A percentile compares a stretch with the other conserved stretches of the same genome.
phyloP scores from a whole-genome alignment of 2,113 vertebrate genomes.

The Eulacestoma nigropectus region DNA sequence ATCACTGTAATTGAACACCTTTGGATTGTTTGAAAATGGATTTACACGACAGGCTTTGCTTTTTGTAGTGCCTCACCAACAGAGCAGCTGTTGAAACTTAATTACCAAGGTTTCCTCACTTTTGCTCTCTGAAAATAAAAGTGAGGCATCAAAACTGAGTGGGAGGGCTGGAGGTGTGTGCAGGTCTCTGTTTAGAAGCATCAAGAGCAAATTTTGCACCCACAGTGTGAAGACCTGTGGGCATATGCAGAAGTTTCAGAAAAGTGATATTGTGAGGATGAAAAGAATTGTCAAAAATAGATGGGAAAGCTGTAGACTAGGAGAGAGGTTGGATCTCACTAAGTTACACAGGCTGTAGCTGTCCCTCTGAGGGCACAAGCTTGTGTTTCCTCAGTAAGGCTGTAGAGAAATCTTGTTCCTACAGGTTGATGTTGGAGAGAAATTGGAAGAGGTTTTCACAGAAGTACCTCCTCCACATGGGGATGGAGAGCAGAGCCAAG shows the following conservation, averaged over 20 bases:
- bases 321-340: neutral
- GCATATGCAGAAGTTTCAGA: neutral
- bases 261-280: neutral
- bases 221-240: neutral
- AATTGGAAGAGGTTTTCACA: neutral
- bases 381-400: neutral
- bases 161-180: neutral
- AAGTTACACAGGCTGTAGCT: neutral
- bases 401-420: neutral
- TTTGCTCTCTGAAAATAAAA: neutral
- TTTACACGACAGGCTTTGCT: neutral
- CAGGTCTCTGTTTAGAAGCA: neutral
- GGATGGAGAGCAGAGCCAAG: neutral
- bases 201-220: neutral
- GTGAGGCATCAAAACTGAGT: neutral
- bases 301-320: neutral
- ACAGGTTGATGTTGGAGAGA: neutral
- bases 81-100: neutral
- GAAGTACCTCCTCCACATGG: neutral
- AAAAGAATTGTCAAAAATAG: neutral
- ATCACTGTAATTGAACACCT: neutral
- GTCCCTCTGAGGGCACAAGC: neutral
- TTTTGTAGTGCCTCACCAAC: neutral
- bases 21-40: neutral
- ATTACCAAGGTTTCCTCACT: neutral